Conservation (phyloP, 2,113 vertebrate species). For the Crotalus helleri region DNA sequence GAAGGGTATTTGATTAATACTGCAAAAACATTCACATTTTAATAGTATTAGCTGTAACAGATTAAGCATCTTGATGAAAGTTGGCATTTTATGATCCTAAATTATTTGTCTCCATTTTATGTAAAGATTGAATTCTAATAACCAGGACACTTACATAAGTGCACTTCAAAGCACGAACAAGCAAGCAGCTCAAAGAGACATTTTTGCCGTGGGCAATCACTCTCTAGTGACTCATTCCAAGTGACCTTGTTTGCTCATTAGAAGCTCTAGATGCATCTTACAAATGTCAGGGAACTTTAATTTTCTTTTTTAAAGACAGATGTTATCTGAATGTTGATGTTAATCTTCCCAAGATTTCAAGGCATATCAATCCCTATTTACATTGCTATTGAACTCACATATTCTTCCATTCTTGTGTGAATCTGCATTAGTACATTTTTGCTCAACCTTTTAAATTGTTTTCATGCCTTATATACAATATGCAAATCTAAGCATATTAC, state of each 20-base stretch:
- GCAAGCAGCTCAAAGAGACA: slow-evolving; percentile 44
- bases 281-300: slow-evolving; percentile 63
- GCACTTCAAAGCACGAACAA: slow-evolving; percentile 63
- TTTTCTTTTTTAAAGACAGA: slow-evolving; percentile 58
- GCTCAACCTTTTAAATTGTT: neutral
- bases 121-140: slow-evolving; percentile 43
- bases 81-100: slow-evolving; percentile 53
- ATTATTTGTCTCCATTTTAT: slow-evolving; percentile 49
- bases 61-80: slow-evolving; percentile 44
- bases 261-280: slow-evolving; percentile 58
- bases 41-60: slow-evolving; percentile 52
- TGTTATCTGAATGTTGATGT: slow-evolving; percentile 54
- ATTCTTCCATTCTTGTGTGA: slow-evolving; percentile 10
- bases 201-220: slow-evolving; percentile 56
- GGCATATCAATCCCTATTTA: slow-evolving; percentile 37
- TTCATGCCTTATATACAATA: neutral
- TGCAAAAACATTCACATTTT: slow-evolving; percentile 18
- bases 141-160: slow-evolving; percentile 61
- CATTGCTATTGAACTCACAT: slow-evolving; percentile 27
- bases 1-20: slow-evolving; percentile 12
- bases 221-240: slow-evolving; percentile 60
- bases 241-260: slow-evolving; percentile 71
- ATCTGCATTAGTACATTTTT: neutral
- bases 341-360: slow-evolving; percentile 41
- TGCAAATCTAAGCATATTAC: slow-evolving; percentile 18